Base-by-base conservation (phyloP, 2,888 invertebrate genomes). In the Eledona agricola region DNA sequence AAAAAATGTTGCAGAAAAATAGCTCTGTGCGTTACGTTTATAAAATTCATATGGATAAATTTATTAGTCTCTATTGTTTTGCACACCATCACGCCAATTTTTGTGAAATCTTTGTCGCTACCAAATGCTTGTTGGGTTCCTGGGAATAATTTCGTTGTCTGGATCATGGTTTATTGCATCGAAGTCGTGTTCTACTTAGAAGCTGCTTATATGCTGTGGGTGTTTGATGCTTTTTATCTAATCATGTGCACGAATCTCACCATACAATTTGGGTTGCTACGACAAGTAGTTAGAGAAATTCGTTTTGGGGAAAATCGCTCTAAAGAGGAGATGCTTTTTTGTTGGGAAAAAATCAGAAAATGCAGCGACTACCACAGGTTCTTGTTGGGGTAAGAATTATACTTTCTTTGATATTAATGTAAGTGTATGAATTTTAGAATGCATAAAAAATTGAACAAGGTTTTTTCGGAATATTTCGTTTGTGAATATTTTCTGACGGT, bases 111-210 rank as follows among this genome's bases (percentile, higher is more conserved):
- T 5, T 12, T 16, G 9, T 10, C 5, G 3, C 11, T 42, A 11
- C 42, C 42, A 12, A 6, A 28, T 3, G 11, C 29, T 29, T 28
- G 42, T 19, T 42, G 29, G 29, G 23, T 42, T 28, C 42, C 42
- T 28, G 29, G 42, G 3, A 19, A 42, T 10, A 20, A 7, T 29
- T 11, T 11, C 3, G 5, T 11, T n/a, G 6, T 13, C n/a, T 11
- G 28, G 12, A 12, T 29, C 12, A 19, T 28, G 1, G 3, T 42
- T 3, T 42, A 29, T 13, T n/a, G 15, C n/a, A 6, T 42, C 5
- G 42, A 42, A 19, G 6, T 29, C 5, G 19, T 29, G 7, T 15
- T 29, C n/a, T 42, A 29, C 19, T 20, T 19, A 6, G 42, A 42
- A 29, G 10, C 10, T 11, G 6, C 20, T 6, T 5, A 29, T 10